Conservation (phyloP, 2,888 invertebrate species). For the Oscheius sp. region DNA sequence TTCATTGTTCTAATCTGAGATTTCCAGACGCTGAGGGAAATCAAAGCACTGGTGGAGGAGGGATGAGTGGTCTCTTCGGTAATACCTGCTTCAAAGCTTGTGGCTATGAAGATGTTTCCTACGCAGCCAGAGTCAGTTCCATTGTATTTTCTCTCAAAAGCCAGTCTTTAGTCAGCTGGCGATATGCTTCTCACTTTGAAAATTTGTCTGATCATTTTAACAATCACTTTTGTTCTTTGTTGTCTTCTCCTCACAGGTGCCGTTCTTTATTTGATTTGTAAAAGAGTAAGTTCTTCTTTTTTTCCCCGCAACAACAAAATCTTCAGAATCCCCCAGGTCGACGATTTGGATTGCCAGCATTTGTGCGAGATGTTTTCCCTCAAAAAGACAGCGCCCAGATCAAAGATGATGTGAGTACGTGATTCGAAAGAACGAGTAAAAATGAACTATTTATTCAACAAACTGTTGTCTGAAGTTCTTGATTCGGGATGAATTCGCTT, state of each 20-base stretch:
- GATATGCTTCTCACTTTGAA: slow-evolving; percentile 62
- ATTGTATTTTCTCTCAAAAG: neutral
- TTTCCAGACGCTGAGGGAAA: slow-evolving; percentile 18
- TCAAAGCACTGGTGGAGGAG: slow-evolving; percentile 2
- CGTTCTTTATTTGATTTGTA: slow-evolving; percentile 38
- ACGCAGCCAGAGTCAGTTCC: slow-evolving; percentile 60
- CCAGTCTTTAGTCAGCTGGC: slow-evolving; percentile 59
- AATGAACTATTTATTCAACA: neutral
- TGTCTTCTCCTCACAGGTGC: slow-evolving; percentile 44
- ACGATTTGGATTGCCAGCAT: slow-evolving; percentile 29
- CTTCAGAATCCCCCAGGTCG: slow-evolving; percentile 19
- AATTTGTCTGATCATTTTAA: slow-evolving; percentile 50
- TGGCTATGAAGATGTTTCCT: slow-evolving; percentile 68
- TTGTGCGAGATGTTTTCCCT: slow-evolving; percentile 30
- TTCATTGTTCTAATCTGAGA: neutral
- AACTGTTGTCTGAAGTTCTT: neutral
- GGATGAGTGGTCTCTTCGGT: slow-evolving; percentile 40
- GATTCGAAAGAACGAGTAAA: neutral
- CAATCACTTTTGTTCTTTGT: slow-evolving; percentile 44
- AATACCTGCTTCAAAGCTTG: slow-evolving; percentile 66
- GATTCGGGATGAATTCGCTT: too few relatives aligned
- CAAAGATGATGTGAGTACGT: slow-evolving; percentile 20
- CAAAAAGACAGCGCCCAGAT: slow-evolving; percentile 10
- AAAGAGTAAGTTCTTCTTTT: slow-evolving; percentile 21
- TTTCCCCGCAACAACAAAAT: neutral